Evolutionary conservation across 2,888 invertebrate species (phyloP).

Genomic region (Habrosyne pyritoides): DNA sequence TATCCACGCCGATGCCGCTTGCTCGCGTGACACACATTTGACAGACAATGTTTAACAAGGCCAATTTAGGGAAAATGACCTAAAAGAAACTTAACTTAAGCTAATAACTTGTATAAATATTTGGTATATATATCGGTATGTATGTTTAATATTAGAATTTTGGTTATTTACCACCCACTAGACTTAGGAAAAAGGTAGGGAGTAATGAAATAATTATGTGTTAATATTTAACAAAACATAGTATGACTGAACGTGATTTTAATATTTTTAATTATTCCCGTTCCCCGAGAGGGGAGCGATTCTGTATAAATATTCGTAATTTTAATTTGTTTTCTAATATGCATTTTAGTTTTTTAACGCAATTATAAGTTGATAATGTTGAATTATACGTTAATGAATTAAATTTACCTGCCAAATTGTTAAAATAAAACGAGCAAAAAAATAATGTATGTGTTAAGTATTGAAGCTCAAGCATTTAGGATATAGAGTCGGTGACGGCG

Average conservation of each 20-base stretch:
- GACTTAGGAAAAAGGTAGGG: constrained; percentile 81
- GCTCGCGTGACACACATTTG: constrained; percentile 61
- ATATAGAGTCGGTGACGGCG: constrained; percentile 49
- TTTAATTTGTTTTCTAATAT: constrained; percentile 79
- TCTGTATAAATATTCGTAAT: constrained; percentile 81
- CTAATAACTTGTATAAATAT: constrained; percentile 83
- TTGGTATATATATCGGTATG: constrained; percentile 83
- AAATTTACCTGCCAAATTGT: constrained; percentile 81
- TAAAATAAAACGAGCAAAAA: constrained; percentile 63
- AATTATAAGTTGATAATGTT: constrained; percentile 77
- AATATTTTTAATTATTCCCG: constrained; percentile 74
- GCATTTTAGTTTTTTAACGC: constrained; percentile 81
- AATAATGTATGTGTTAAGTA: constrained; percentile 72
- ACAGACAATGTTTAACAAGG: constrained; percentile 78
- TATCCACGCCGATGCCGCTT: constrained; percentile 28
- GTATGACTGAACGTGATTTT: constrained; percentile 81
- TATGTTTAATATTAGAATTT: constrained; percentile 83
- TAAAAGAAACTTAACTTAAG: constrained; percentile 82
- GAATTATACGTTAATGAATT: constrained; percentile 76
- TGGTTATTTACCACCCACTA: constrained; percentile 83
- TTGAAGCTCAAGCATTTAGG: constrained; percentile 80
- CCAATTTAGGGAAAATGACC: constrained; percentile 80
- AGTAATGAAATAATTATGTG: constrained; percentile 81
- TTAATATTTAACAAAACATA: constrained; percentile 81
- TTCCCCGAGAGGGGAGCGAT: constrained; percentile 70